Conservation (phyloP, 2,888 invertebrate species). For the Erannis defoliaria region DNA sequence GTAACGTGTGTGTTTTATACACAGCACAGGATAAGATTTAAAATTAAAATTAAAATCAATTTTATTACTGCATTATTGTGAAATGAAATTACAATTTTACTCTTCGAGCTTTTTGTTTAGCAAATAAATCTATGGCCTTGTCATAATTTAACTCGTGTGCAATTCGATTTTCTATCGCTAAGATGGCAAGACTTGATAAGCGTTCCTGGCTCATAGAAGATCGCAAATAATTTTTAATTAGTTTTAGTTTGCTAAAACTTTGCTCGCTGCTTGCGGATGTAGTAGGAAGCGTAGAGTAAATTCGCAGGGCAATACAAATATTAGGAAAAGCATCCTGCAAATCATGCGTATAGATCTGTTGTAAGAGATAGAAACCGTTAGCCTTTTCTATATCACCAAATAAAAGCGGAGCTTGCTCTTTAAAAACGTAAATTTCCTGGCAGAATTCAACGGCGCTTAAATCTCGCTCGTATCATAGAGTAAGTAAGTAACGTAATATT, state of each 20-base stretch:
- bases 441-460: conserved; percentile 48
- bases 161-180: conserved; percentile 46
- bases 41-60: conserved; percentile 1
- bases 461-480: conserved; percentile 19
- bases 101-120: conserved; percentile 41
- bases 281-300: conserved; percentile 48
- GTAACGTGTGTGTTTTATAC: neutral
- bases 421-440: conserved; percentile 46
- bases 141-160: conserved; percentile 43
- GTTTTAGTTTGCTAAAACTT: conserved; percentile 46
- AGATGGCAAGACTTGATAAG: conserved; percentile 44
- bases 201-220: conserved; percentile 41
- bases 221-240: neutral
- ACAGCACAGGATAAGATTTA: neutral
- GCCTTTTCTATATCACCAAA: conserved; percentile 38
- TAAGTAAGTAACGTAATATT: conserved; percentile 44
- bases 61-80: conserved; percentile 8
- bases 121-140: conserved; percentile 39
- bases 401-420: conserved; percentile 46
- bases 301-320: conserved; percentile 34
- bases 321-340: conserved; percentile 27
- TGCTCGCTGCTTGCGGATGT: conserved; percentile 47
- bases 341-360: conserved; percentile 30
- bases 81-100: conserved; percentile 40
- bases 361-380: conserved; percentile 22